A percentile compares a stretch with the other conserved stretches of the same genome.
phyloP scores from a whole-genome alignment of 2,113 vertebrate species.

The Ictalurus punctatus region DNA sequence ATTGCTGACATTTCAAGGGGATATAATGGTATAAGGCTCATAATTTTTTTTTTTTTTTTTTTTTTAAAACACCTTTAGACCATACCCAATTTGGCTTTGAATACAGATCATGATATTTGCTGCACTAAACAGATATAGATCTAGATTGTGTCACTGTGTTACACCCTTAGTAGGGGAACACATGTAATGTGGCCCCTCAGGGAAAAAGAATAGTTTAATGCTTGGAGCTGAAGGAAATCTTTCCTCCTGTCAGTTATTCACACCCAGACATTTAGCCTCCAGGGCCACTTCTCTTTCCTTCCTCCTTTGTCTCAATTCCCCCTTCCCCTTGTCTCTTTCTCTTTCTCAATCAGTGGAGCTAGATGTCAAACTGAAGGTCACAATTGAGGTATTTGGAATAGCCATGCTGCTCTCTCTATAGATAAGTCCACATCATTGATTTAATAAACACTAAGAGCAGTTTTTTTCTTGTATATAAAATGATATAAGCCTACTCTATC shows the following conservation, averaged over 20 bases:
- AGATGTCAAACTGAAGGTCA: conserved; percentile 28
- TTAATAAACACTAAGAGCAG: no score
- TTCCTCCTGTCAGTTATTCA: conserved; percentile 42
- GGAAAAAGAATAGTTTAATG: conserved; percentile 7
- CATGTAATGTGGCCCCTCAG: conserved; percentile 4
- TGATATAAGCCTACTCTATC: no score
- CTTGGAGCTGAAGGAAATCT: conserved; percentile 2
- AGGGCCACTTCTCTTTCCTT: not conserved
- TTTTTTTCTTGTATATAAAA: no score
- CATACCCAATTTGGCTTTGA: not conserved
- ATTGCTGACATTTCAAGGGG: not conserved
- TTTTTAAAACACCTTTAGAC: not conserved
- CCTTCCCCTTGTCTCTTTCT: not conserved
- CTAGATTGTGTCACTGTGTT: not conserved
- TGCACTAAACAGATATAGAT: not conserved
- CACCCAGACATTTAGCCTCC: conserved; percentile 36
- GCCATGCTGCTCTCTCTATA: not conserved
- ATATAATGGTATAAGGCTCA: not conserved
- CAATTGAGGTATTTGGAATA: conserved; percentile 12
- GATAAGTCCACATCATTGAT: not conserved
- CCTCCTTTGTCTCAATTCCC: conserved; percentile 5
- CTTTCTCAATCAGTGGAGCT: conserved; percentile 10
- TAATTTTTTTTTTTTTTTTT: not conserved
- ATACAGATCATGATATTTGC: not conserved
- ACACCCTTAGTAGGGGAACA: not conserved